Conservation (phyloP, 2,888 invertebrate genomes). For the Lasioglossum morio region DNA sequence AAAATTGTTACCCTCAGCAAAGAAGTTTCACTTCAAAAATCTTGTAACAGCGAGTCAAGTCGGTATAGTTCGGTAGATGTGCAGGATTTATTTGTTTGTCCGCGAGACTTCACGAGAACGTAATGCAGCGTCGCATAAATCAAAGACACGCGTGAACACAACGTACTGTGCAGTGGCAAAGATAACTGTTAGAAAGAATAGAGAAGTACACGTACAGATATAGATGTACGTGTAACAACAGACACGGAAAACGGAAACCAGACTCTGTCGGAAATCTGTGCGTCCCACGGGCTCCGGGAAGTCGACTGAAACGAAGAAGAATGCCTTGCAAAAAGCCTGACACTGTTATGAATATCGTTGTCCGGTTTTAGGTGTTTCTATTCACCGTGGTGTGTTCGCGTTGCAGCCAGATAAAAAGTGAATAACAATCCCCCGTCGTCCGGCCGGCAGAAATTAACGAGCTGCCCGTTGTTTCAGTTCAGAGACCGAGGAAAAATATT, state of each 20-base stretch:
- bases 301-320: constrained; percentile 9
- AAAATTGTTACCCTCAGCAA: too few relatives aligned
- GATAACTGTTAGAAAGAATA: neutral
- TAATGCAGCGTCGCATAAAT: constrained; percentile 12
- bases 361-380: constrained; percentile 4
- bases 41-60: neutral
- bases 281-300: neutral
- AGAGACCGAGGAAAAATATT: neutral
- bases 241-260: neutral
- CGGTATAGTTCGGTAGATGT: neutral
- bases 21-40: too few relatives aligned
- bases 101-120: neutral
- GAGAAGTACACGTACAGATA: neutral
- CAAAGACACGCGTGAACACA: constrained; percentile 1
- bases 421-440: neutral
- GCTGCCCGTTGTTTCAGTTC: neutral
- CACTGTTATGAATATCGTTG: neutral
- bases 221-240: neutral
- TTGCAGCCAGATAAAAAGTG: neutral
- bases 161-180: neutral
- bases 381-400: neutral
- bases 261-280: constrained; percentile 6
- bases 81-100: constrained; percentile 15
- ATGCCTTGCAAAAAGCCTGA: neutral
- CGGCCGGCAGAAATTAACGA: neutral